phyloP scores from a whole-genome alignment of 2,888 invertebrate species.

The Oscheius myriophilus region DNA sequence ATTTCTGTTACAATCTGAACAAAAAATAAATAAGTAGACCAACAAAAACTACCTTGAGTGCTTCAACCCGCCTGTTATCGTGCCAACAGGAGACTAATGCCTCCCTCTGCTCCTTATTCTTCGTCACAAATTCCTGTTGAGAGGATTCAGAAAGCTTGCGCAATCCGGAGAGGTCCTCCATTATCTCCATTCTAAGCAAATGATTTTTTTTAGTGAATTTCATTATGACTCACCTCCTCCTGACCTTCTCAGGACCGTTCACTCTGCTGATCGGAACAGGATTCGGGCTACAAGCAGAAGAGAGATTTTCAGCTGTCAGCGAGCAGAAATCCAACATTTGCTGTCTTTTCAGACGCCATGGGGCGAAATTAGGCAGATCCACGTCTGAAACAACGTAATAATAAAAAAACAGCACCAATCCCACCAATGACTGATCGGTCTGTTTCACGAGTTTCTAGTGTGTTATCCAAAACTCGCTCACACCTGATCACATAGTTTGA shows the following conservation, averaged over 20 bases:
- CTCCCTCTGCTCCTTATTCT: slow-evolving; percentile 82
- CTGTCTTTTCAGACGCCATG: slow-evolving; percentile 82
- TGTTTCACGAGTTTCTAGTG: slow-evolving; percentile 26
- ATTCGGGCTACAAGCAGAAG: slow-evolving; percentile 82
- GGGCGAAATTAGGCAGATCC: slow-evolving; percentile 75
- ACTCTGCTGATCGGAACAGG: background rate
- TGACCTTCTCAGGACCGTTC: slow-evolving; percentile 19
- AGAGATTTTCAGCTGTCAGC: slow-evolving; percentile 82
- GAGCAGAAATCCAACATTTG: slow-evolving; percentile 90
- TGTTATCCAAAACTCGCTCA: slow-evolving; percentile 24
- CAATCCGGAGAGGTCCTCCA: slow-evolving; percentile 88
- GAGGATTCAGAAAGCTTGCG: slow-evolving; percentile 88
- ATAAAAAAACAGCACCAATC: background rate
- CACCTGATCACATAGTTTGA: background rate
- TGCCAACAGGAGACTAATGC: slow-evolving; percentile 92
- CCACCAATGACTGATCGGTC: slow-evolving; percentile 27
- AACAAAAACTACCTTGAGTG: slow-evolving; percentile 59
- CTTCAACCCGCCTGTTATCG: slow-evolving; percentile 82
- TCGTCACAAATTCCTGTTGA: slow-evolving; percentile 78
- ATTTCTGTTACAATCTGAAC: slow-evolving; percentile 37
- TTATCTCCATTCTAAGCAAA: slow-evolving; percentile 81
- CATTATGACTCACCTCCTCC: slow-evolving; percentile 16
- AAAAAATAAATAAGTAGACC: background rate
- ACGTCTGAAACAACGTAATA: slow-evolving; percentile 41
- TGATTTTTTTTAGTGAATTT: background rate